Conservation (phyloP, 2,113 vertebrate genomes). For the Muntiacus reevesi region DNA sequence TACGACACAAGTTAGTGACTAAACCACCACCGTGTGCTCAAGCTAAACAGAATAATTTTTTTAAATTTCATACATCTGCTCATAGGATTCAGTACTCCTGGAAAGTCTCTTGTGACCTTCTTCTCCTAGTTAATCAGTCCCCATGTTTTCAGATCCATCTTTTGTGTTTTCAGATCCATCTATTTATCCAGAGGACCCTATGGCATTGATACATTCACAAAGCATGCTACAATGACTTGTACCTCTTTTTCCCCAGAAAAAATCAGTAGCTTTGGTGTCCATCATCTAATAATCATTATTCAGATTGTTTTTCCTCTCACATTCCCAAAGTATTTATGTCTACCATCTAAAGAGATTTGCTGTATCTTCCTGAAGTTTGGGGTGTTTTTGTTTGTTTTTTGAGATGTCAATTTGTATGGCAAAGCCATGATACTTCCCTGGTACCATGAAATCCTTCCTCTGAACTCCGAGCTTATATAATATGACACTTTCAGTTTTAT, state of each 20-base stretch:
- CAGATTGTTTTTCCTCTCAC: background rate
- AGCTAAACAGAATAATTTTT: background rate
- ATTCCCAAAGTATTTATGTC: background rate
- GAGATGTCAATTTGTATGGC: background rate
- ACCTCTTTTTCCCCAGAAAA: background rate
- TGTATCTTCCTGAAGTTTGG: background rate
- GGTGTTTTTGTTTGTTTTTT: background rate
- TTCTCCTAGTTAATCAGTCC: background rate
- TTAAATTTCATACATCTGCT: background rate
- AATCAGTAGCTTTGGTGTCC: background rate
- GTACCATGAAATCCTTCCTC: background rate
- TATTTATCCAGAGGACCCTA: background rate
- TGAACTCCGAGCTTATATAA: background rate
- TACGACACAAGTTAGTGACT: fast-evolving
- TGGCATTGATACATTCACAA: background rate
- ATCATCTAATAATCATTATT: background rate
- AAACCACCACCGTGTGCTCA: background rate
- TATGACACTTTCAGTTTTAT: background rate
- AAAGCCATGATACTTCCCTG: background rate
- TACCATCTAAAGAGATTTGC: background rate
- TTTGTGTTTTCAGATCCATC: background rate
- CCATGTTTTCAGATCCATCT: background rate
- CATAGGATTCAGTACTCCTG: background rate
- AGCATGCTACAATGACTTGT: background rate
- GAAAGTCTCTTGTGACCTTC: background rate